Base-by-base conservation (phyloP, 2,888 invertebrate genomes). In the Eilema sororculum region DNA sequence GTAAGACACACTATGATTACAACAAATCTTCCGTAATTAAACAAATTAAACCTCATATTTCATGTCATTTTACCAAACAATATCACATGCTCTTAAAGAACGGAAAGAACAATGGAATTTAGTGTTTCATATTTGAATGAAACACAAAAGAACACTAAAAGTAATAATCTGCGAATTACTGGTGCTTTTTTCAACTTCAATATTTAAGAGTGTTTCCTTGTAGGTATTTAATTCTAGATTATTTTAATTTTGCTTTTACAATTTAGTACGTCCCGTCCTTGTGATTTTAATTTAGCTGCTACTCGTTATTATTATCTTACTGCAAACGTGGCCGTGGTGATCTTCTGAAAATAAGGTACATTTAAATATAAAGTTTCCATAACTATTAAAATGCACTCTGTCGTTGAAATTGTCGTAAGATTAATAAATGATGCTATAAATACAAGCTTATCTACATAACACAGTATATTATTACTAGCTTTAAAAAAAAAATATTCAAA, bases 1-100 rank as follows among this genome's bases (percentile, higher is more conserved):
- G 52, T 52, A 52, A 52, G 52, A n/a, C n/a, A 52, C n/a, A n/a
- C n/a, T 52, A 52, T 52, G n/a, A 52, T 52, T 52, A 52, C 52
- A 52, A 52, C 20, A n/a, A 41, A 41, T 41, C 41, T 41, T 41
- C 41, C 16, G 52, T n/a, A 52, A 52, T 52, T 52, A 52, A 20
- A 52, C 52, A n/a, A 52, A n/a, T n/a, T 52, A n/a, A n/a, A n/a
- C 6, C 46, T 46, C 52, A 2, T 2, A n/a, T 52, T 52, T 52
- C 52, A 52, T n/a, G 2, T n/a, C 52, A n/a, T 9, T n/a, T 52
- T 52, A n/a, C 52, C 52, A 52, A 52, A 52, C n/a, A 52, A 52
- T 52, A n/a, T 52, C 52, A 52, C n/a, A 52, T 52, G 52, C n/a
- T 52, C 52, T 52, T n/a, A 52, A 52, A 52, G 52, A 52, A 52